phyloP scores from a whole-genome alignment of 2,797 vertebrate genomes.

The Calcarius lapponicus region DNA sequence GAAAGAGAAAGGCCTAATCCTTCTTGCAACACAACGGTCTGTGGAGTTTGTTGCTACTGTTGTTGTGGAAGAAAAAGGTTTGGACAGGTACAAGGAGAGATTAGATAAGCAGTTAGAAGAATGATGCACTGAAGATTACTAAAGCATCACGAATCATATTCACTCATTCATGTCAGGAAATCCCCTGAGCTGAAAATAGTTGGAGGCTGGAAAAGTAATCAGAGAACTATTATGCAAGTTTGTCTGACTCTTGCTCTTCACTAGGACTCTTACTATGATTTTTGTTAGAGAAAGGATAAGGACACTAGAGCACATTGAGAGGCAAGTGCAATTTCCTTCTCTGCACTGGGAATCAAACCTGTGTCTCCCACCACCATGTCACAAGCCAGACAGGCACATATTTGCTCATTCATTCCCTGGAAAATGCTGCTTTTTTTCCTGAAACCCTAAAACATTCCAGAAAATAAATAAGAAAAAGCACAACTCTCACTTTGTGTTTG shows the following conservation, averaged over 20 bases:
- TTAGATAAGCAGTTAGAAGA: background rate
- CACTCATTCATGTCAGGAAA: conserved; percentile 25
- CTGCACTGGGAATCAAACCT: background rate
- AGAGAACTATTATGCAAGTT: background rate
- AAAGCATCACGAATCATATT: background rate
- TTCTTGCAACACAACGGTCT: background rate
- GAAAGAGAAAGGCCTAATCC: background rate
- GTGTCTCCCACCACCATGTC: background rate
- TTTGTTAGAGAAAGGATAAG: background rate
- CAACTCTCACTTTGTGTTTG: background rate
- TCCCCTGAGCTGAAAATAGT: background rate
- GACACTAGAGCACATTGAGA: background rate
- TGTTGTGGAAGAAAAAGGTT: background rate
- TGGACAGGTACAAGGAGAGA: background rate
- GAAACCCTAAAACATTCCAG: background rate
- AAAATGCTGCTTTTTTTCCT: background rate
- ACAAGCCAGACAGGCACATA: background rate
- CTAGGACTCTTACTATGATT: background rate
- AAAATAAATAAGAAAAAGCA: background rate
- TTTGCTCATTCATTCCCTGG: background rate
- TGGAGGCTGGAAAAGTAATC: conserved; percentile 10
- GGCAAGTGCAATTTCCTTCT: background rate
- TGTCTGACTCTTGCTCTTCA: background rate
- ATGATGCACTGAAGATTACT: background rate
- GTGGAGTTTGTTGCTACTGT: background rate